phyloP scores from a whole-genome alignment of 2,797 vertebrate species.

The Perodicticus potto region DNA sequence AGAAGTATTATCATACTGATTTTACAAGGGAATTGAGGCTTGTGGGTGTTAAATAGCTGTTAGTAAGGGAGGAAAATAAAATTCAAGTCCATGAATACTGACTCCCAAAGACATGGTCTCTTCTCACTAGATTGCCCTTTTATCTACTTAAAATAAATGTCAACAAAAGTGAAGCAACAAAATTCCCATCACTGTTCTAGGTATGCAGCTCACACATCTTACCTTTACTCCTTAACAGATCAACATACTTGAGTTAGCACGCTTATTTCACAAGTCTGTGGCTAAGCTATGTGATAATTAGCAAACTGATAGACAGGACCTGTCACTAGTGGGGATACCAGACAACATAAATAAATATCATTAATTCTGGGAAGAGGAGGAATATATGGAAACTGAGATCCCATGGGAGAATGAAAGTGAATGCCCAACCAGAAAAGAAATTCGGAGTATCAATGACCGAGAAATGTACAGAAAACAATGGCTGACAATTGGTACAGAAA shows the following conservation, averaged over 20 bases:
- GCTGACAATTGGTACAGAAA: not conserved
- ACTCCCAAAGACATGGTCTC: not conserved
- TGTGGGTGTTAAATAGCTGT: not conserved
- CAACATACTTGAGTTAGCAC: not conserved
- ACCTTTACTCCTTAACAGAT: constrained; percentile 1
- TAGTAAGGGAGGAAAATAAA: not conserved
- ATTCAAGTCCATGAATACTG: not conserved
- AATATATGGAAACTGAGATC: not conserved
- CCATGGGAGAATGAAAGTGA: not conserved
- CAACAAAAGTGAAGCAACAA: constrained; percentile 7
- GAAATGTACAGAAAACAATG: not conserved
- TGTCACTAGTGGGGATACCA: not conserved
- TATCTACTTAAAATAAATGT: constrained; percentile 7
- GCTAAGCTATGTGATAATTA: not conserved
- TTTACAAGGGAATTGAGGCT: not conserved
- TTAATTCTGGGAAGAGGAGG: not conserved
- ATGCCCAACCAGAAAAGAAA: not conserved
- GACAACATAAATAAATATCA: not conserved
- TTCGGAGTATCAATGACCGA: not conserved
- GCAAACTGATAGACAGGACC: not conserved
- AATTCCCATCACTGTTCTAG: not conserved
- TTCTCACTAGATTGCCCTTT: not conserved
- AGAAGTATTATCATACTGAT: not conserved
- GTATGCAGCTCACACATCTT: not conserved
- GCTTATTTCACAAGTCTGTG: constrained; percentile 26